phyloP scores from a whole-genome alignment of 2,888 invertebrate species.

The Deilephila porcellus region DNA sequence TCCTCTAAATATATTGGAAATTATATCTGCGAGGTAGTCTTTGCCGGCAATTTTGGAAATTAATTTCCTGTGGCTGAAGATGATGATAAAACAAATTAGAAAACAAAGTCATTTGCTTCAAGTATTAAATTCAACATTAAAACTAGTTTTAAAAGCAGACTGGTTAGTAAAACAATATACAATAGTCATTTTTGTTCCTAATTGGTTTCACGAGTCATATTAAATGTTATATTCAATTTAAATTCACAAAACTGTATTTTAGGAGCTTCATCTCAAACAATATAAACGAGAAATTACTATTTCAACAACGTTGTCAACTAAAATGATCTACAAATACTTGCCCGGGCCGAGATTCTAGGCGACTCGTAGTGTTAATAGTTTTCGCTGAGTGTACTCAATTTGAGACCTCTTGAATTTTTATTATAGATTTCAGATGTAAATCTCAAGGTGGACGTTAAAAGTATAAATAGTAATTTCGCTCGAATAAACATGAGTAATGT shows the following conservation, averaged over 20 bases:
- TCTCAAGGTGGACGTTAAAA: background rate
- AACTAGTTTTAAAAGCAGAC: no score
- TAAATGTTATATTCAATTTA: no score
- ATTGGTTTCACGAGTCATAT: background rate
- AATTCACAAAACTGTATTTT: no score
- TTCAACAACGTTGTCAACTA: background rate
- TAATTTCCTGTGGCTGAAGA: no score
- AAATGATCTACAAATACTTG: background rate
- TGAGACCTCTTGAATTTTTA: background rate
- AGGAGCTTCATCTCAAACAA: background rate
- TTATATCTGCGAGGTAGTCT: no score
- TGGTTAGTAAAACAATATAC: no score
- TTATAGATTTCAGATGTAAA: background rate
- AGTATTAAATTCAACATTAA: no score
- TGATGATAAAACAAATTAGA: no score
- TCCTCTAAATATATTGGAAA: no score
- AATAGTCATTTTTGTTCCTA: background rate
- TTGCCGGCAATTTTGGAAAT: no score
- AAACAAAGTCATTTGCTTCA: no score
- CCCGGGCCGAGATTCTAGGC: background rate
- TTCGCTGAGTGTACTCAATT: background rate
- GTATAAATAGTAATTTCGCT: constrained; percentile 44
- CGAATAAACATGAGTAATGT: constrained; percentile 54
- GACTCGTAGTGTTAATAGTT: background rate
- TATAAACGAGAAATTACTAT: background rate